A percentile compares a stretch with the other conserved stretches of the same genome.
These are phyloP conservation scores for Bombus sibiricus DNA, from an alignment of 1,140 invertebrate genomes.

Conservation along the genomic window DNA sequence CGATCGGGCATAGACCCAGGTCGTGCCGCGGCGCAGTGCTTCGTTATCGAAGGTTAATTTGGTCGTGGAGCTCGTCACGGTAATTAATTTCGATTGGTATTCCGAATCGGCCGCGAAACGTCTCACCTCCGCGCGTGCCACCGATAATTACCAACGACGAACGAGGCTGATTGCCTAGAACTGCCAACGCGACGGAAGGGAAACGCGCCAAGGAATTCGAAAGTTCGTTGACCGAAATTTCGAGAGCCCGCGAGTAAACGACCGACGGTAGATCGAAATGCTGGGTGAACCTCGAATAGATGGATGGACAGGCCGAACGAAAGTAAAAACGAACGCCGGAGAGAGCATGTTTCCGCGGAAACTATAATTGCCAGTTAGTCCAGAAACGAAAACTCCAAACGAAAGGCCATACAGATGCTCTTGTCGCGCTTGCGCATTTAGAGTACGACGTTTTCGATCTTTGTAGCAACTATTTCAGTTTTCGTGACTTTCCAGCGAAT, in stretches of 20 bases:
- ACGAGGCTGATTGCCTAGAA: background rate
- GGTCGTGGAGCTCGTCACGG: conserved; percentile 42
- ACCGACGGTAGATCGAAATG: conserved; percentile 28
- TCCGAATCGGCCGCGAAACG: conserved; percentile 41
- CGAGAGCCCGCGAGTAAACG: background rate
- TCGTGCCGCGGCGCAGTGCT: background rate
- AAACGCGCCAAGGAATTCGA: background rate
- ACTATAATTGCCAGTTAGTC: conserved; percentile 43
- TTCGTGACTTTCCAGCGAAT: too few relatives aligned
- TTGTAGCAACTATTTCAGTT: too few relatives aligned
- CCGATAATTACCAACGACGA: conserved; percentile 52
- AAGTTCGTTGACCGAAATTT: conserved; percentile 63
- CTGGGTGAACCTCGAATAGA: conserved; percentile 1
- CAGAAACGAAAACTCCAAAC: background rate
- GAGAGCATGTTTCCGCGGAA: background rate
- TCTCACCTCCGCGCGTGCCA: conserved; percentile 25
- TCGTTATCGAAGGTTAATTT: conserved; percentile 66
- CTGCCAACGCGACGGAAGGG: background rate
- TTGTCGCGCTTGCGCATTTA: too few relatives aligned
- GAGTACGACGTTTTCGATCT: too few relatives aligned
- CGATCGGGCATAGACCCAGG: background rate
- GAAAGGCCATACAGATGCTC: too few relatives aligned
- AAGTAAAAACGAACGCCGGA: background rate
- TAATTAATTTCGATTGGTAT: conserved; percentile 63
- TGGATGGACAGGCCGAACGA: background rate